A percentile compares a stretch with the other conserved stretches of the same genome.
Conservation (phyloP, 2,113 vertebrate genomes). For the Catharus fuscescens region DNA sequence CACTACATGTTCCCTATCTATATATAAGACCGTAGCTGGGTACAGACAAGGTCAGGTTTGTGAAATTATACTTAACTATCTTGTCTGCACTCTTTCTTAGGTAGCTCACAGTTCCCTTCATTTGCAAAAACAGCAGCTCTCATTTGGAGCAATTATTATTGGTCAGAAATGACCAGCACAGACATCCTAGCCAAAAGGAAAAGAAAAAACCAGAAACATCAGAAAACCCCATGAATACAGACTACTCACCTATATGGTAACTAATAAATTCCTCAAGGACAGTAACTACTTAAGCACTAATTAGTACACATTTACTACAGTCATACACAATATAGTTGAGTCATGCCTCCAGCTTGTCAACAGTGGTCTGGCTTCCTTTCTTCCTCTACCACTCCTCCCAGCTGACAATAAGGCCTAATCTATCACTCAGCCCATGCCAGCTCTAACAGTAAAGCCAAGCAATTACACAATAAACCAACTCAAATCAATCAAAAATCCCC, state of each 20-base stretch:
- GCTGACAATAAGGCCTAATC: neutral
- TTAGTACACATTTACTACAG: neutral
- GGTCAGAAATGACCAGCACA: neutral
- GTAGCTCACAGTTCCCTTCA: neutral
- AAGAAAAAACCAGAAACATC: neutral
- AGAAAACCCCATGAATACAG: neutral
- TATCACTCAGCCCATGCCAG: neutral
- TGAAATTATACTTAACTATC: neutral
- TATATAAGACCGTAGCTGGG: accelerated
- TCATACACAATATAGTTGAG: neutral
- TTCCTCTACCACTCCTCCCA: neutral
- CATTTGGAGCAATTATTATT: neutral
- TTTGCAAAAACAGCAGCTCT: neutral
- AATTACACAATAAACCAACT: neutral
- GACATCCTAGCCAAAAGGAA: neutral
- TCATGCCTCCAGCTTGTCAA: neutral
- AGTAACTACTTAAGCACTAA: neutral
- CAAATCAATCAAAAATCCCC: neutral
- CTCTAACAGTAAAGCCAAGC: neutral
- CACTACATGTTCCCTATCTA: neutral
- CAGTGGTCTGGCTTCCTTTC: neutral
- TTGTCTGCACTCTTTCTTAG: neutral
- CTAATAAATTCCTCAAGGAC: neutral
- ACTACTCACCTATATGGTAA: neutral
- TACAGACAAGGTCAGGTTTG: neutral